phyloP scores from a whole-genome alignment of 2,888 invertebrate species.

The Platynereis dumerilii region DNA sequence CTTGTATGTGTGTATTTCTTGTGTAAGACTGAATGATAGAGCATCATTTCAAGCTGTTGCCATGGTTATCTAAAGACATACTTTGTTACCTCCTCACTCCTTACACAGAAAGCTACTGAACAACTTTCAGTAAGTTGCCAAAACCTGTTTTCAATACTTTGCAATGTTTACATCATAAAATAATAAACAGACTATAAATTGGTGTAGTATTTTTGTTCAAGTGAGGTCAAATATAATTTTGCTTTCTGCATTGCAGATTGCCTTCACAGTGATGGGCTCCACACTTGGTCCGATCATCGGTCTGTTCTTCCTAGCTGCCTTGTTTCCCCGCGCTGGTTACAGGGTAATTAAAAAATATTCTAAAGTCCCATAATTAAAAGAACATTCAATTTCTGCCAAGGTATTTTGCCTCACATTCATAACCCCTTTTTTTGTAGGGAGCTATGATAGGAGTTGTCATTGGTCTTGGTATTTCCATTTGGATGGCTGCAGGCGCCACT shows the following conservation, averaged over 20 bases:
- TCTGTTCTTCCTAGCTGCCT: constrained; percentile 15
- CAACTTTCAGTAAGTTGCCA: too few relatives aligned
- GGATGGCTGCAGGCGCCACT: constrained; percentile 16
- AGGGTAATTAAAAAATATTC: constrained; percentile 8
- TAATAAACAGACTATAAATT: too few relatives aligned
- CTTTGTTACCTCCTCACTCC: too few relatives aligned
- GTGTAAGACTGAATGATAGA: too few relatives aligned
- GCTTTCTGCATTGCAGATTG: constrained; percentile 11
- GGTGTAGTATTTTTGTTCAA: too few relatives aligned
- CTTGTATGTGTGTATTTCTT: too few relatives aligned
- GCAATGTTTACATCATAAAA: too few relatives aligned
- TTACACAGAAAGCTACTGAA: too few relatives aligned
- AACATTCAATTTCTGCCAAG: not conserved
- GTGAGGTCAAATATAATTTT: too few relatives aligned
- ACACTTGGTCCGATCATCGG: constrained; percentile 14
- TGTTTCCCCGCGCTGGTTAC: constrained; percentile 14
- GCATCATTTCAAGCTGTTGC: too few relatives aligned
- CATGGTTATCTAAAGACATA: too few relatives aligned
- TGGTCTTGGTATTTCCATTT: constrained; percentile 11
- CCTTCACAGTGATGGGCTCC: constrained; percentile 16
- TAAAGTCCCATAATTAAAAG: not conserved
- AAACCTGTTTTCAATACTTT: too few relatives aligned
- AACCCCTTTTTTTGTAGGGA: constrained; percentile 13
- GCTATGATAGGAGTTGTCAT: constrained; percentile 11
- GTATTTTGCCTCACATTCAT: not conserved